phyloP scores from a whole-genome alignment of 1,140 invertebrate species.

The Drosophila lacertosa region DNA sequence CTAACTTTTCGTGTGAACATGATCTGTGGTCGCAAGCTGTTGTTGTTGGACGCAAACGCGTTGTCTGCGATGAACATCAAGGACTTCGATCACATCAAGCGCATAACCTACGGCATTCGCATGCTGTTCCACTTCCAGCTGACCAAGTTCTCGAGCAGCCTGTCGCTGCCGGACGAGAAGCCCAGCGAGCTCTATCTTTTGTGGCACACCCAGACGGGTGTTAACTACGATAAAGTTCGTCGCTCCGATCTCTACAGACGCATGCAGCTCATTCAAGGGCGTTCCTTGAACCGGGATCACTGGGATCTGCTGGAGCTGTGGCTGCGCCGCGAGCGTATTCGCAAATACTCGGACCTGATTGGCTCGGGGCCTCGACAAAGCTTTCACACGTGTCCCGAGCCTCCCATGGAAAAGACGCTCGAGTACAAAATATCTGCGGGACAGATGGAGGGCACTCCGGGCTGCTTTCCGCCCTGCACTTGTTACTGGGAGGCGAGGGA shows the following conservation, averaged over 20 bases:
- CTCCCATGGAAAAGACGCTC: neutral
- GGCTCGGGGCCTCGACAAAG: conserved; percentile 13
- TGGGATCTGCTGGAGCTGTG: conserved; percentile 65
- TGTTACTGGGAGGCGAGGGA: conserved; percentile 57
- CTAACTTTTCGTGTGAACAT: conserved; percentile 67
- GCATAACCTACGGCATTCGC: conserved; percentile 64
- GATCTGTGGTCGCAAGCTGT: conserved; percentile 62
- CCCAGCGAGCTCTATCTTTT: conserved; percentile 65
- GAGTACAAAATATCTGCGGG: no score
- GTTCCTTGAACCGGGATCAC: conserved; percentile 46
- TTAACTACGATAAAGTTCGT: conserved; percentile 53
- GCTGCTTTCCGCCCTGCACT: conserved; percentile 64
- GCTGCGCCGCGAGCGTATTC: conserved; percentile 52
- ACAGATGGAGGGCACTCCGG: no score
- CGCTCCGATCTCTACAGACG: conserved; percentile 55
- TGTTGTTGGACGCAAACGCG: conserved; percentile 66
- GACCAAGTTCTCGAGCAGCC: conserved; percentile 57
- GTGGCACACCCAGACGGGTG: conserved; percentile 63
- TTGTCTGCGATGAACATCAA: conserved; percentile 69
- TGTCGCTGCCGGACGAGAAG: conserved; percentile 58
- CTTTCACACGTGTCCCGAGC: conserved; percentile 33
- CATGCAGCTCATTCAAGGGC: conserved; percentile 60
- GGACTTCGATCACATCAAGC: conserved; percentile 67
- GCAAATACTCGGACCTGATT: conserved; percentile 41
- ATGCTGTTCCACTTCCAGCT: conserved; percentile 69